Base-by-base conservation (phyloP, 1,140 invertebrate genomes). In the Odontomachus brunneus region DNA sequence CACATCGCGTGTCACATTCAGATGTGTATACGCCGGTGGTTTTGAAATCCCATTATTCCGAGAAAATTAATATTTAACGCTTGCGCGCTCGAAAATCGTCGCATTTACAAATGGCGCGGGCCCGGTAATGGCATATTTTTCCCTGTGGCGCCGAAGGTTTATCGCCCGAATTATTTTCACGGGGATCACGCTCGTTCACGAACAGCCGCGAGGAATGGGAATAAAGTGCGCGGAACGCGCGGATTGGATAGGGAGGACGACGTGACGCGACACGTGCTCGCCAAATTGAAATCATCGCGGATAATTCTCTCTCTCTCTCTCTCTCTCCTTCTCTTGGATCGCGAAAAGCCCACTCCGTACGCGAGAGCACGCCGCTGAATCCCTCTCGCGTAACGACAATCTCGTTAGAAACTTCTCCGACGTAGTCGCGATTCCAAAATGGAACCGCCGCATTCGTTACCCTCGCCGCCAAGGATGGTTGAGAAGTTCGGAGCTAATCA, bases 61-160 rank as follows among this genome's bases (percentile, higher is more conserved):
- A 80, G 75, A 80, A 80, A 80, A 80, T 80, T 80, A 80, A 80
- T 80, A 80, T 80, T 80, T 80, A 80, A 80, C 75, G 75, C 65
- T 80, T 57, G 51, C 66, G 65, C 75, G 75, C 75, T 44, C 75
- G 75, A 71, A 80, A 80, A 80, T 80, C 75, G 51, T 80, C 65
- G 75, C 75, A 80, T 80, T 80, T 80, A 80, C 75, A 80, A 80
- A 80, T 80, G 75, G 75, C 22, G 65, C 75, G 4, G 38, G 33
- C 33, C 65, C 65, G 75, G 75, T 80, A 80, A 80, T 80, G 75
- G 75, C 75, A 80, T 80, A 80, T 80, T 80, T 80, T 80, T 80
- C 62, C 51, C 75, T 22, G 38, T 44, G 38, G 4, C 38, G 38
- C 33, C 75, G 57, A 51, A 67, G 65, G 49, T 80, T 80, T 80